These are phyloP conservation scores for Dexiosoma caninum DNA, from an alignment of 2,888 invertebrate species.

Conservation along the genomic window DNA sequence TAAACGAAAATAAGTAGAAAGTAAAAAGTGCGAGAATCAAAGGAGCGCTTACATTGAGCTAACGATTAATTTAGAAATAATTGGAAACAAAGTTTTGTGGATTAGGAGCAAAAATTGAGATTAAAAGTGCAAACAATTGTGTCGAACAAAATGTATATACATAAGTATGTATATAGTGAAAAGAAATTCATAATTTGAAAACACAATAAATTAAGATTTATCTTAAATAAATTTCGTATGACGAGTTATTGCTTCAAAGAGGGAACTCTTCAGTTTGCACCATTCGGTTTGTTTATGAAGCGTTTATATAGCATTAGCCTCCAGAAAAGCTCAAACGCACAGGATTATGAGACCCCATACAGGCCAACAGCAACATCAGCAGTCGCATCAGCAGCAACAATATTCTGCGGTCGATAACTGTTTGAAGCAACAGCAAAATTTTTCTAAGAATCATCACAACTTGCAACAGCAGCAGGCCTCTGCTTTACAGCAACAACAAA, in stretches of 20 bases:
- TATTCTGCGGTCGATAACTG: slow-evolving; percentile 70
- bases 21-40: slow-evolving; percentile 1
- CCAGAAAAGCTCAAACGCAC: not conserved
- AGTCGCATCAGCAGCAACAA: slow-evolving; percentile 45
- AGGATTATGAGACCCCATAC: slow-evolving; percentile 74
- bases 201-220: not conserved
- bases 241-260: too few relatives aligned
- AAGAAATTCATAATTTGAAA: not conserved
- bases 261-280: slow-evolving; percentile 44
- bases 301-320: slow-evolving; percentile 16
- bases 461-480: slow-evolving; percentile 15
- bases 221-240: not conserved
- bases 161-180: too few relatives aligned
- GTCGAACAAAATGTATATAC: not conserved
- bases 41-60: not conserved
- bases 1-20: not conserved
- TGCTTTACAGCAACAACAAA: slow-evolving; percentile 46
- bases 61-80: not conserved
- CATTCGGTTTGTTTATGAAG: slow-evolving; percentile 17
- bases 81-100: not conserved
- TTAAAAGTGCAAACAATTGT: not conserved
- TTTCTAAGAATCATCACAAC: slow-evolving; percentile 31
- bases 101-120: not conserved
- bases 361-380: slow-evolving; percentile 52
- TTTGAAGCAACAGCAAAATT: slow-evolving; percentile 48